phyloP scores from a whole-genome alignment of 2,888 invertebrate genomes.

The Liposcelis brunnea region DNA sequence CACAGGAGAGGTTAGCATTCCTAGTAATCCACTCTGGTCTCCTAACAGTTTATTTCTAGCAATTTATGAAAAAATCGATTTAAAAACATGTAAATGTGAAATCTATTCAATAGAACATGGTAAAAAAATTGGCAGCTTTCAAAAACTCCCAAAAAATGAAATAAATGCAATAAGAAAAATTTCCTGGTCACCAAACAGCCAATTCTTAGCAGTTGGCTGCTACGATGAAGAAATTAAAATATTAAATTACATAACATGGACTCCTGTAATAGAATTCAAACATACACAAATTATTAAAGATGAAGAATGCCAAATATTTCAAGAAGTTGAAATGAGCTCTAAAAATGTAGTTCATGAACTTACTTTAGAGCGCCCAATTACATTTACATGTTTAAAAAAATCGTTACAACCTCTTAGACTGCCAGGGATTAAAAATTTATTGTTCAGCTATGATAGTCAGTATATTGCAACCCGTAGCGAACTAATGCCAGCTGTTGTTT shows the following conservation, averaged over 20 bases:
- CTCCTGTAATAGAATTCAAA: neutral
- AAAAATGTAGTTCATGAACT: too few relatives aligned
- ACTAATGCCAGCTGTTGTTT: constrained; percentile 1
- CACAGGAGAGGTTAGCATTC: neutral
- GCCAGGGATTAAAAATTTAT: too few relatives aligned
- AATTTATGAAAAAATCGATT: neutral
- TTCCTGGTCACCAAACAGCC: neutral
- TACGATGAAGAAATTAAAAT: neutral
- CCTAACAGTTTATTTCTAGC: neutral
- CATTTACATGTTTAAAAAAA: too few relatives aligned
- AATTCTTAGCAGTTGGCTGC: neutral
- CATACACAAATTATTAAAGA: too few relatives aligned
- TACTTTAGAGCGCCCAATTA: too few relatives aligned
- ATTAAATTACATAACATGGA: neutral
- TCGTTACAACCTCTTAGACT: too few relatives aligned
- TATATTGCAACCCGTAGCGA: neutral
- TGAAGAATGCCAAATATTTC: too few relatives aligned
- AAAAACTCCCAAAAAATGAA: neutral
- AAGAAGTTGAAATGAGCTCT: too few relatives aligned
- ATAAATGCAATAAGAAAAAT: neutral
- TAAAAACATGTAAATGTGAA: neutral
- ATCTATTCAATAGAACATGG: neutral
- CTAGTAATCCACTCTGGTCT: neutral
- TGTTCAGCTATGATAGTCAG: neutral
- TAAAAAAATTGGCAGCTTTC: neutral